phyloP scores from a whole-genome alignment of 2,113 vertebrate genomes.

The Balaeniceps rex region DNA sequence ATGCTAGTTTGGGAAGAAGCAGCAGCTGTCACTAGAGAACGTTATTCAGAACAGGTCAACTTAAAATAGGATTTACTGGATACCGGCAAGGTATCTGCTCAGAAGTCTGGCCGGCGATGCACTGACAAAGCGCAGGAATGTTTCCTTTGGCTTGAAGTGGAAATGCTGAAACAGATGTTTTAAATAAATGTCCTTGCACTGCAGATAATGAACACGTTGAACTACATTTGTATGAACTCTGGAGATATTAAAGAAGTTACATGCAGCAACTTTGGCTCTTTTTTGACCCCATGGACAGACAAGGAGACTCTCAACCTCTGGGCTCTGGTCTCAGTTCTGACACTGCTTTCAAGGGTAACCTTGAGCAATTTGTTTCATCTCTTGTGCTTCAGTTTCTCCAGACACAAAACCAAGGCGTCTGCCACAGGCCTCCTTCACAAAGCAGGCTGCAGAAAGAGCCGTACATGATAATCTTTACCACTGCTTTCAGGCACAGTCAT shows the following conservation, averaged over 20 bases:
- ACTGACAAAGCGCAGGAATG: background rate
- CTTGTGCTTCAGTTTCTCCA: background rate
- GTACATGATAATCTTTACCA: background rate
- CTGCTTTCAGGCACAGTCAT: background rate
- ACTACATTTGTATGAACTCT: background rate
- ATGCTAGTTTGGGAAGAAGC: background rate
- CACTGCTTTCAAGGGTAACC: background rate
- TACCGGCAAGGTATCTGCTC: background rate
- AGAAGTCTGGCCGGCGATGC: background rate
- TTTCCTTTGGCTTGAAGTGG: background rate
- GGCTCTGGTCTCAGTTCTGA: background rate
- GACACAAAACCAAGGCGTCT: background rate
- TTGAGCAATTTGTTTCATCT: background rate
- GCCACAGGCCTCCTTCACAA: background rate
- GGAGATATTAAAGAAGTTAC: background rate
- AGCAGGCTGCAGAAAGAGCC: background rate
- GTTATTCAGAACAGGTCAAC: background rate
- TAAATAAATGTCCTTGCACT: background rate
- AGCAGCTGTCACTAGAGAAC: background rate
- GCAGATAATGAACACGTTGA: fast-evolving
- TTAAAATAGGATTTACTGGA: background rate
- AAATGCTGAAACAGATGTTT: background rate
- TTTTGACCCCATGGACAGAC: background rate
- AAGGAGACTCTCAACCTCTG: background rate
- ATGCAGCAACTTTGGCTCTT: background rate